Conservation (phyloP, 2,113 vertebrate species). For the Bubo bubo region DNA sequence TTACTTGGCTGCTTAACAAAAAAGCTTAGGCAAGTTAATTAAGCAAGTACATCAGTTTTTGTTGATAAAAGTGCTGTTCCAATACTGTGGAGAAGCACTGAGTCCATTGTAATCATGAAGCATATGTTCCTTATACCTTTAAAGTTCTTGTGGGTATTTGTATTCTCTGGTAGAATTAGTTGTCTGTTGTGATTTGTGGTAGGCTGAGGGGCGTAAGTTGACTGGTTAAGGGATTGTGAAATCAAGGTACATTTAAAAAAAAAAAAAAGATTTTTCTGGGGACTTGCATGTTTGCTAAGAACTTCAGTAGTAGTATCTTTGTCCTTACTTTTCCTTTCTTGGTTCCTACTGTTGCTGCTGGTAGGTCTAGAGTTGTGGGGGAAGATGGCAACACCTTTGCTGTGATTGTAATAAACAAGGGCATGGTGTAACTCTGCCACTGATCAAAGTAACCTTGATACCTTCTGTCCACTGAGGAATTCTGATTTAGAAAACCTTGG, state of each 20-base stretch:
- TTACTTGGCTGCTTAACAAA: not conserved
- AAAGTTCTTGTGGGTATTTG: not conserved
- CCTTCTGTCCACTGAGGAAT: not conserved
- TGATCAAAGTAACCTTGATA: not conserved
- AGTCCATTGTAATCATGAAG: not conserved
- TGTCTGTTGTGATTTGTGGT: not conserved
- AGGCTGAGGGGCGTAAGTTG: not conserved
- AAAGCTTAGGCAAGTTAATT: not conserved
- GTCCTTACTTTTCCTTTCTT: not conserved
- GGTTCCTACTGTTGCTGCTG: not conserved
- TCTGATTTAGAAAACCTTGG: not conserved
- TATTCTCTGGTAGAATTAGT: not conserved
- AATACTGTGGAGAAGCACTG: accelerated
- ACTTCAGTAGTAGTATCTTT: not conserved
- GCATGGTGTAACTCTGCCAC: not conserved
- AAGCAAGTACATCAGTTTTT: not conserved
- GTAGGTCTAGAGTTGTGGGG: not conserved
- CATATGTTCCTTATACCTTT: not conserved
- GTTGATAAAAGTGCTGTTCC: not conserved
- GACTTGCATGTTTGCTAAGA: not conserved
- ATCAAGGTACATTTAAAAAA: not conserved
- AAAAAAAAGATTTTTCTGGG: not conserved
- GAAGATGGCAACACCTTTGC: not conserved
- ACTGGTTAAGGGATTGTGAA: not conserved
- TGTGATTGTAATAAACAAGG: not conserved